Base-by-base conservation (phyloP, 2,888 invertebrate genomes). In the Palloptera scutellata region DNA sequence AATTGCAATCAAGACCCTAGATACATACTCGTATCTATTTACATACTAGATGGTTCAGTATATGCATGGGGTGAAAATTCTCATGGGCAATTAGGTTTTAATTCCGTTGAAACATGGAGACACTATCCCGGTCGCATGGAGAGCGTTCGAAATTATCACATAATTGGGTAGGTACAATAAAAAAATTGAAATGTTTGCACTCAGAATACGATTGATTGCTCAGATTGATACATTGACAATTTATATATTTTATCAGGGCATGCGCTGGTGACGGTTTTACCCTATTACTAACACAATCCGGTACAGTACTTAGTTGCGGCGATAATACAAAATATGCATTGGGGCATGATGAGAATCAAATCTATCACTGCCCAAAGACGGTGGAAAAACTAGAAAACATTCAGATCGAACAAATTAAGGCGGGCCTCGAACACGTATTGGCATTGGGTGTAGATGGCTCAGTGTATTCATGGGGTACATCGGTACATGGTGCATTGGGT, bases 11-110 rank as follows among this genome's bases (percentile, higher is more conserved):
- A 41, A 52, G 15, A 8, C 0, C 9, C 53, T 10, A 48, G 13
- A 15, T n/a, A 12, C n/a, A 13, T 6, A n/a, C n/a, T n/a, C n/a
- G n/a, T n/a, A 5, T 53, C 51, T 61, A n/a, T 61, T 67, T 64
- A 61, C 61, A n/a, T 40, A n/a, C n/a, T n/a, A 83, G 91, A 91
- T 78, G 86, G 87, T 20, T 84, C 88, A 48, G 90, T 91, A 1
- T 92, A 88, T 78, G 87, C 89, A 0, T 92, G 92, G 91, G 92
- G 92, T 17, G 88, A 89, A 76, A 90, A 90, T 19, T 81, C 84
- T 9, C 86, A 87, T 76, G 92, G 92, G 0, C 91, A 92, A 79
- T 83, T 92, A 58, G 92, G 91, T 0, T 85, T 87, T 52, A 87
- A 87, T 30, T 83, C 85, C 8, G 74, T 86, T 10, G 86, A 87